These are phyloP conservation scores for Dryocosmus kuriphilus DNA, from an alignment of 2,888 invertebrate genomes.

Conservation along the genomic window DNA sequence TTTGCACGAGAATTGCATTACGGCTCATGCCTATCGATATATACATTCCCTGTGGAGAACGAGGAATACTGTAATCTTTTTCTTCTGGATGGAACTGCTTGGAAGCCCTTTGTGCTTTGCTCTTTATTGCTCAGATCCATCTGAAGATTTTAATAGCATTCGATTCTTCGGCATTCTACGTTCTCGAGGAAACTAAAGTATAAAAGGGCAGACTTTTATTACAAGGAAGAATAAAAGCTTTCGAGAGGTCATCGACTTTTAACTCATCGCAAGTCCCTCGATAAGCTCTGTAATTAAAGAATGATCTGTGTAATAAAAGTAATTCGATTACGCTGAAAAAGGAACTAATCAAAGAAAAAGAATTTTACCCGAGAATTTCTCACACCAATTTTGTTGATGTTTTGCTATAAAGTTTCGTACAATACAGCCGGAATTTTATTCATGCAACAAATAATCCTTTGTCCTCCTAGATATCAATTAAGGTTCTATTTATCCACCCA, in stretches of 20 bases:
- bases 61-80: conserved; percentile 15
- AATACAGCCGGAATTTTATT: not conserved
- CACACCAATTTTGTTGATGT: no score
- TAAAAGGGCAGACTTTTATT: not conserved
- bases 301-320: no score
- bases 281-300: not conserved
- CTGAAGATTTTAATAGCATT: conserved; percentile 1
- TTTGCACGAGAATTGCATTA: conserved; percentile 67
- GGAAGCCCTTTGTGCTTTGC: not conserved
- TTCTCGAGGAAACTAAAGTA: not conserved
- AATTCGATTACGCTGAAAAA: no score
- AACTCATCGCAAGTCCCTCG: not conserved
- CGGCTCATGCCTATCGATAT: conserved; percentile 59
- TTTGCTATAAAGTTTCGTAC: no score
- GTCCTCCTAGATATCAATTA: conserved; percentile 7
- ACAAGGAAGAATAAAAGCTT: not conserved
- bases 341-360: no score
- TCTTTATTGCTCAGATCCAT: conserved; percentile 2
- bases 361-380: no score
- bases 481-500: conserved; percentile 23
- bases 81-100: not conserved
- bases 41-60: conserved; percentile 22
- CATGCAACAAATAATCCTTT: conserved; percentile 6
- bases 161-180: not conserved
- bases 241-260: not conserved